A percentile compares a stretch with the other conserved stretches of the same genome.
phyloP scores from a whole-genome alignment of 2,113 vertebrate genomes.

The Archilochus colubris region DNA sequence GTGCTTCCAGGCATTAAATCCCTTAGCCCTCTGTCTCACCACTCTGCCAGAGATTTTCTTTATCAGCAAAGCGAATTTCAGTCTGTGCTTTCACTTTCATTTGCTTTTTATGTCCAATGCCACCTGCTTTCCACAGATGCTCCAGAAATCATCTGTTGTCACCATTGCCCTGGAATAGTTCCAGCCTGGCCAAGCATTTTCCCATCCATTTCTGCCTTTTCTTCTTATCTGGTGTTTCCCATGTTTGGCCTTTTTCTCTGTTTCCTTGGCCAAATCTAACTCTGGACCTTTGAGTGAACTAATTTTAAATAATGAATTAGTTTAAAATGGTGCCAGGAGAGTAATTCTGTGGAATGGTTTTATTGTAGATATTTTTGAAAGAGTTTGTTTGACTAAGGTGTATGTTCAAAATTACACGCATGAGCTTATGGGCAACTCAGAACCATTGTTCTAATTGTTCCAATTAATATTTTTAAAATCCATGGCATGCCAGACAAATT shows the following conservation, averaged over 20 bases:
- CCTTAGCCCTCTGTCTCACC: neutral
- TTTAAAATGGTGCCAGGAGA: neutral
- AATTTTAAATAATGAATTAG: neutral
- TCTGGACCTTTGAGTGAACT: neutral
- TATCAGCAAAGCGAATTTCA: neutral
- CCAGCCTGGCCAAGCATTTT: neutral
- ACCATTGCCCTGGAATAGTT: neutral
- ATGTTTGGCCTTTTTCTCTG: neutral
- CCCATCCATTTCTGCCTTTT: neutral
- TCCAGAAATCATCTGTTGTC: neutral
- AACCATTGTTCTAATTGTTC: neutral
- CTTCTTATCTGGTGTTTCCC: neutral
- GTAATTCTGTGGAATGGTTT: neutral
- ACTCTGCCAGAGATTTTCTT: neutral
- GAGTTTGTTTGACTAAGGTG: neutral
- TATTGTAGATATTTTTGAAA: neutral
- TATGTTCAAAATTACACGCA: neutral
- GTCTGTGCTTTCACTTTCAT: neutral
- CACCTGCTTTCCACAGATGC: neutral
- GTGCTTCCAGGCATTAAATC: neutral
- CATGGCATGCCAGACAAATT: neutral
- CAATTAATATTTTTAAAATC: neutral
- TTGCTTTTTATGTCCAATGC: rapidly evolving
- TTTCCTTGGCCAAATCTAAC: neutral
- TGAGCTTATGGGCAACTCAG: neutral